Evolutionary conservation across 2,113 vertebrate species (phyloP).

Genomic region (Zootoca vivipara): DNA sequence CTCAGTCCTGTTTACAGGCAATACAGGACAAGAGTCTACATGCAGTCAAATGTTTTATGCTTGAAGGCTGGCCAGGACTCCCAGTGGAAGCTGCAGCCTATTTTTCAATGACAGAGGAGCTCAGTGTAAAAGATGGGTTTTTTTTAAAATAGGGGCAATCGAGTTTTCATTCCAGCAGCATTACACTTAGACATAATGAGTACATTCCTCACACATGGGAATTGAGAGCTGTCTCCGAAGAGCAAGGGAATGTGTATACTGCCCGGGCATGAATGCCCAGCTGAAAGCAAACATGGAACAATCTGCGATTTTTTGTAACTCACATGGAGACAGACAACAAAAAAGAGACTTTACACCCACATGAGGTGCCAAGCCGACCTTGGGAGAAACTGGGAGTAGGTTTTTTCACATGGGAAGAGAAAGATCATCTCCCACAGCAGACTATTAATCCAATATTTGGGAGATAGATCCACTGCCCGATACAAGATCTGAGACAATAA

Average conservation of each 20-base stretch:
- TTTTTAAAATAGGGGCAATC: too few relatives aligned
- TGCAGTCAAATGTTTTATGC: neutral
- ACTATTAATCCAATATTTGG: neutral
- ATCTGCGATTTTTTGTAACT: neutral
- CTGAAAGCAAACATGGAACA: too few relatives aligned
- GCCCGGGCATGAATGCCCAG: too few relatives aligned
- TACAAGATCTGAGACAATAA: neutral
- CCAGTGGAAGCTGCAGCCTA: neutral
- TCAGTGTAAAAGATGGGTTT: too few relatives aligned
- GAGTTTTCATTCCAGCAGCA: too few relatives aligned
- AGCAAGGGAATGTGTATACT: too few relatives aligned
- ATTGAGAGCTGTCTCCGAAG: too few relatives aligned
- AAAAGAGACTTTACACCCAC: neutral
- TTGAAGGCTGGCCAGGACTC: neutral
- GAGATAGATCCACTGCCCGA: neutral
- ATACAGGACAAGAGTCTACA: neutral
- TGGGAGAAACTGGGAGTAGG: neutral
- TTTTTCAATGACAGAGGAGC: too few relatives aligned
- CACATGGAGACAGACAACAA: neutral
- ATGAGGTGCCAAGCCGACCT: neutral
- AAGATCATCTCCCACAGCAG: neutral
- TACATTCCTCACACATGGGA: too few relatives aligned
- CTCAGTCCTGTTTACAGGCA: neutral
- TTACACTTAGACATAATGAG: too few relatives aligned
- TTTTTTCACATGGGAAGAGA: neutral